Percentiles rank a stretch among this genome's conserved stretches.
phyloP scores from a whole-genome alignment of 1,140 invertebrate genomes.

The Ips nitidus region DNA sequence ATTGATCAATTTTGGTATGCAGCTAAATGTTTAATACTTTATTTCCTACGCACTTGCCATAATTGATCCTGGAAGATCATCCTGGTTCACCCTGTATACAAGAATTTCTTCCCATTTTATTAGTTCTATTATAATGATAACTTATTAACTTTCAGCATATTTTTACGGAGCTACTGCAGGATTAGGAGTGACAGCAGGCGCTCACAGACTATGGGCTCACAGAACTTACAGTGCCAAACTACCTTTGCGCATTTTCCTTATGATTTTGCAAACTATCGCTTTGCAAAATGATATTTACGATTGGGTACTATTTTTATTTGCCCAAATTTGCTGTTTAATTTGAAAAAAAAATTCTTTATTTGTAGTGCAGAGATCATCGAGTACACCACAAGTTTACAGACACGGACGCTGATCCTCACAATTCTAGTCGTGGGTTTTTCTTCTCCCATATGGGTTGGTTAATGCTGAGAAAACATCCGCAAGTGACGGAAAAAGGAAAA shows the following conservation, averaged over 20 bases:
- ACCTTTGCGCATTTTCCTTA: constrained; percentile 74
- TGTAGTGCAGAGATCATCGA: constrained; percentile 70
- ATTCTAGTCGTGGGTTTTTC: constrained; percentile 83
- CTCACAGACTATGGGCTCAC: constrained; percentile 88
- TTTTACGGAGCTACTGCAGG: constrained; percentile 19
- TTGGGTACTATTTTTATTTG: constrained; percentile 57
- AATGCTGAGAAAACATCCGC: constrained; percentile 80
- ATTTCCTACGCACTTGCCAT: too few species aligned
- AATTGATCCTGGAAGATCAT: too few species aligned
- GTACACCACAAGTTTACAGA: constrained; percentile 92
- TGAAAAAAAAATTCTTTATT: background rate
- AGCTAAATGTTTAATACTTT: too few species aligned
- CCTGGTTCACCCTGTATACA: too few species aligned
- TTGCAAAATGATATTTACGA: constrained; percentile 69
- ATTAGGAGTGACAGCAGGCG: constrained; percentile 82
- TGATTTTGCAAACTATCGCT: constrained; percentile 74
- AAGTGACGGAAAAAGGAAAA: constrained; percentile 78
- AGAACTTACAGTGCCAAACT: constrained; percentile 82
- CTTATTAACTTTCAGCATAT: constrained; percentile 14
- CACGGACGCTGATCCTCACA: constrained; percentile 89
- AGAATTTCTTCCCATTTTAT: too few species aligned
- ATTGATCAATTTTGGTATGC: too few species aligned
- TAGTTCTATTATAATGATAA: too few species aligned
- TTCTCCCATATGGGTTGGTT: constrained; percentile 94
- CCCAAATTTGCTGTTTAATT: background rate